A percentile compares a stretch with the other conserved stretches of the same genome.
phyloP scores from a whole-genome alignment of 2,888 invertebrate species.

The Rhamnusium bicolor region DNA sequence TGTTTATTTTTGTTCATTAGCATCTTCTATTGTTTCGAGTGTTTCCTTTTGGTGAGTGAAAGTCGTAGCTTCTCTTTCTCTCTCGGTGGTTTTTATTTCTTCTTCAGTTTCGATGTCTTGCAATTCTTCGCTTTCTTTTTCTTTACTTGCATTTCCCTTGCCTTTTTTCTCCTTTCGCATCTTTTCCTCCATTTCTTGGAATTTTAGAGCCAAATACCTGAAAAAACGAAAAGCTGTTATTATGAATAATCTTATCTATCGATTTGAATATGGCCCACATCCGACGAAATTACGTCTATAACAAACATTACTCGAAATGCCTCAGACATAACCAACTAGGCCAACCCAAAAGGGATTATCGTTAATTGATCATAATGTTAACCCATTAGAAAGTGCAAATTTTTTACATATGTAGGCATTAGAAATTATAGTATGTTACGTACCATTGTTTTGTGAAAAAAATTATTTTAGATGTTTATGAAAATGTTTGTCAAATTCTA shows the following conservation, averaged over 20 bases:
- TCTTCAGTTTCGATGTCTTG: constrained; percentile 58
- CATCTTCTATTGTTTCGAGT: constrained; percentile 47
- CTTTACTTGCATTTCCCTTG: constrained; percentile 67
- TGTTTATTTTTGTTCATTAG: constrained; percentile 37
- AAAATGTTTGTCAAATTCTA: too few relatives aligned
- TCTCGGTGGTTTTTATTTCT: constrained; percentile 50
- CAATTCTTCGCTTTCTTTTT: constrained; percentile 52
- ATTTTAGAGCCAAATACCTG: constrained; percentile 87
- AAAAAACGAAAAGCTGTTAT: constrained; percentile 56
- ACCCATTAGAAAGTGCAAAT: too few relatives aligned
- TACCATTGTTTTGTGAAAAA: too few relatives aligned
- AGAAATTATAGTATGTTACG: too few relatives aligned
- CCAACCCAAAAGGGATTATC: too few relatives aligned
- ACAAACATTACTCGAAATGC: too few relatives aligned
- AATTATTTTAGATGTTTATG: too few relatives aligned
- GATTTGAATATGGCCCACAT: background rate
- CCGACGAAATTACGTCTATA: too few relatives aligned
- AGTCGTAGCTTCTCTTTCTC: background rate
- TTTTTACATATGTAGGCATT: too few relatives aligned
- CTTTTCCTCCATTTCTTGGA: constrained; percentile 90
- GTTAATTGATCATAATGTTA: too few relatives aligned
- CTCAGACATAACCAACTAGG: too few relatives aligned
- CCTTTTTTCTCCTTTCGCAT: constrained; percentile 80
- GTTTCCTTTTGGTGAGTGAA: constrained; percentile 41
- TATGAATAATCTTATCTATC: too few relatives aligned